phyloP scores from a whole-genome alignment of 2,113 vertebrate genomes.

The Lonchura striata region DNA sequence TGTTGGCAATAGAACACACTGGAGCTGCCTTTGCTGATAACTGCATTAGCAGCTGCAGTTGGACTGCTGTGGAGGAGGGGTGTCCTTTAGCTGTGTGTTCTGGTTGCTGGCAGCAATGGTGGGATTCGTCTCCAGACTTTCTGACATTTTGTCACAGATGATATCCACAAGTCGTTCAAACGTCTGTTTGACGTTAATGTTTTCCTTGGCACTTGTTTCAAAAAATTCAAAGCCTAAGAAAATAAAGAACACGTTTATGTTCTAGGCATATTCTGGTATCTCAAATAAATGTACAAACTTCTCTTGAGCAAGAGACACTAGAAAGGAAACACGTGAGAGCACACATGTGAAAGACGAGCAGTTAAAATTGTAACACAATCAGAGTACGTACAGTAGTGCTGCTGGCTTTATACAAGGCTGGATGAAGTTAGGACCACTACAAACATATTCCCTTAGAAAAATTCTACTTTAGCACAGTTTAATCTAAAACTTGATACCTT shows the following conservation, averaged over 20 bases:
- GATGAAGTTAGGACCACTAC: neutral
- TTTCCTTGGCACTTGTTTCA: constrained; percentile 97
- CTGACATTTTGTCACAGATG: constrained; percentile 98
- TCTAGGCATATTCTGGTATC: neutral
- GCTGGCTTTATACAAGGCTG: neutral
- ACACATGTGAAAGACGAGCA: neutral
- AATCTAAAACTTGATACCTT: neutral
- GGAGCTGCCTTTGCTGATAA: constrained; percentile 28
- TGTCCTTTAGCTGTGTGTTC: constrained; percentile 89
- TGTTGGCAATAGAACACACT: constrained; percentile 68
- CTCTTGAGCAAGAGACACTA: neutral
- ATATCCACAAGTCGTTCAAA: constrained; percentile 95
- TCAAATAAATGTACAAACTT: neutral
- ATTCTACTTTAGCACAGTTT: neutral
- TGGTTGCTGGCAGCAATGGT: constrained; percentile 84
- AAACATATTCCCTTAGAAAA: neutral
- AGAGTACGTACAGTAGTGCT: neutral
- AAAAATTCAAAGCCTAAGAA: constrained; percentile 95
- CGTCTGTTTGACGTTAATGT: constrained; percentile 96
- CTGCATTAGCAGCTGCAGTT: constrained; percentile 89
- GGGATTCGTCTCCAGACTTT: constrained; percentile 89
- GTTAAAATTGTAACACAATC: neutral
- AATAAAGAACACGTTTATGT: neutral
- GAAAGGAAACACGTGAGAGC: neutral
- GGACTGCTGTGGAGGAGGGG: constrained; percentile 85